phyloP scores from a whole-genome alignment of 1,140 invertebrate genomes.

The Megalonaias nervosa region DNA sequence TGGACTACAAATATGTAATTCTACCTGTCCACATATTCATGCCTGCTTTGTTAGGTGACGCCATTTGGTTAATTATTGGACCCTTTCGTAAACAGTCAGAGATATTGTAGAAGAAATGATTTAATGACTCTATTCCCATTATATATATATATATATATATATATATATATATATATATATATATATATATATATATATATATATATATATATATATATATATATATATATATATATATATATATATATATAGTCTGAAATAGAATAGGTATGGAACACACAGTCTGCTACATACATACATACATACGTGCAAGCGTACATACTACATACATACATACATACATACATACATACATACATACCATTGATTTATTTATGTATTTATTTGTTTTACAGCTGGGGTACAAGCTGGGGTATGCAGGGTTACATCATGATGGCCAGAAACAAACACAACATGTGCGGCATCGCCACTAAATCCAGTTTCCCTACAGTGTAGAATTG shows the following conservation, averaged over 20 bases:
- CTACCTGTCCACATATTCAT: too few relatives aligned
- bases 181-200: too few relatives aligned
- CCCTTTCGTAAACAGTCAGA: too few relatives aligned
- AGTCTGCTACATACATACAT: not conserved
- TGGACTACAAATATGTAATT: too few relatives aligned
- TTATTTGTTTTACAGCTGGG: conserved; percentile 76
- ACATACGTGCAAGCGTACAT: not conserved
- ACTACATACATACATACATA: not conserved
- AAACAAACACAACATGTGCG: conserved; percentile 69
- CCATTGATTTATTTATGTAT: not conserved
- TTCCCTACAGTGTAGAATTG: conserved; percentile 67
- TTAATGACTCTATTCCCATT: not conserved
- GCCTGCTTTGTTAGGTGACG: too few relatives aligned
- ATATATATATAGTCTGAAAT: too few relatives aligned
- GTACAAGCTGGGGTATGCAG: conserved; percentile 84
- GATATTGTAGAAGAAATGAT: not conserved
- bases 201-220: too few relatives aligned
- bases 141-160: not conserved
- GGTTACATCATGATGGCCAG: conserved; percentile 71
- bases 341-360: not conserved
- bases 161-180: not conserved
- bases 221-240: too few relatives aligned
- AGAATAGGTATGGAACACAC: too few relatives aligned
- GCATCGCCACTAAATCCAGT: conserved; percentile 67
- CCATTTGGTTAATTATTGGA: too few relatives aligned